These are phyloP conservation scores for Leptinotarsa texana DNA, from an alignment of 1,140 invertebrate genomes.

Conservation along the genomic window DNA sequence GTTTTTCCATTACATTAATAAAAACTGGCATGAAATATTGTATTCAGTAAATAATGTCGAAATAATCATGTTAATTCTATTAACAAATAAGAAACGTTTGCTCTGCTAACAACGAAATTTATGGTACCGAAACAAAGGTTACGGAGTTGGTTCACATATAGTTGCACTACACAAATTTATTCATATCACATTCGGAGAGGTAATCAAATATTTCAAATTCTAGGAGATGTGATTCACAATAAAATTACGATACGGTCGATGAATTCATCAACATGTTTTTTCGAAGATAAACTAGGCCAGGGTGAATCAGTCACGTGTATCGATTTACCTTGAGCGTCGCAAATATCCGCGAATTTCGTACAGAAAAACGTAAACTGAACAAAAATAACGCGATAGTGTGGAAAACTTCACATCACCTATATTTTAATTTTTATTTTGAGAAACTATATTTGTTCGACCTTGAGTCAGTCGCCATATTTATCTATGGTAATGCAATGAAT, in stretches of 20 bases:
- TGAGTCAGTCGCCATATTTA: conserved; percentile 2
- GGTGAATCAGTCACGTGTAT: conserved; percentile 20
- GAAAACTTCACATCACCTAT: not conserved
- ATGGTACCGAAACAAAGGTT: too few relatives aligned
- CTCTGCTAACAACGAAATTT: too few relatives aligned
- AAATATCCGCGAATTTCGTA: conserved; percentile 6
- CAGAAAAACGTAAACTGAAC: conserved; percentile 1
- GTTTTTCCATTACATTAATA: too few relatives aligned
- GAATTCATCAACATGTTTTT: conserved; percentile 5
- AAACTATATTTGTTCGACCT: not conserved
- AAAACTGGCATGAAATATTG: too few relatives aligned
- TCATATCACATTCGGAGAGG: too few relatives aligned
- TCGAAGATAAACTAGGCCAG: conserved; percentile 21
- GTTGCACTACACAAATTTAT: too few relatives aligned
- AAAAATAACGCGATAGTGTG: not conserved
- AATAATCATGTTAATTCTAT: too few relatives aligned
- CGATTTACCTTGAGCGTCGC: conserved; percentile 23
- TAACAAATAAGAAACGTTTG: too few relatives aligned
- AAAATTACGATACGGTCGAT: not conserved
- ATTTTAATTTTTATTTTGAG: not conserved
- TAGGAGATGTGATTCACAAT: not conserved
- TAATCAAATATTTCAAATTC: not conserved
- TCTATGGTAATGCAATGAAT: conserved; percentile 12
- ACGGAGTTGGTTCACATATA: too few relatives aligned
- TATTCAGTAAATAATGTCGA: too few relatives aligned